A percentile compares a stretch with the other conserved stretches of the same genome.
Conservation (phyloP, 1,140 invertebrate species). For the Calephelis nemesis region DNA sequence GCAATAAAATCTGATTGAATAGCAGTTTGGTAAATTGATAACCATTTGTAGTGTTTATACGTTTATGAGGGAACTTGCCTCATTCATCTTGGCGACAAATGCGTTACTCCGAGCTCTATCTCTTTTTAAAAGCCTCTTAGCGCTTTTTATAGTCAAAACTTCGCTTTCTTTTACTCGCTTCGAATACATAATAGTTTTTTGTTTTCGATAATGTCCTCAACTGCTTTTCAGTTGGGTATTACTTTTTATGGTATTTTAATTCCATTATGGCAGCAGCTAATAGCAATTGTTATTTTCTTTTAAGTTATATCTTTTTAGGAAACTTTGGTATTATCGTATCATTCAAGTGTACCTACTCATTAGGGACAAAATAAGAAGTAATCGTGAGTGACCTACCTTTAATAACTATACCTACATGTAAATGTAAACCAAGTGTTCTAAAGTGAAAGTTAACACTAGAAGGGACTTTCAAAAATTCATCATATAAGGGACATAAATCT, state of each 20-base stretch:
- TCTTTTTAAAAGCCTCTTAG: conserved; percentile 52
- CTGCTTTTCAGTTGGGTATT: conserved; percentile 33
- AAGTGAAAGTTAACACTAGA: too few relatives aligned
- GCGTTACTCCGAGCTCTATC: conserved; percentile 41
- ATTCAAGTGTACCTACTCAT: too few relatives aligned
- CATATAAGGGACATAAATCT: too few relatives aligned
- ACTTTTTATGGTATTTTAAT: conserved; percentile 22
- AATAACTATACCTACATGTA: too few relatives aligned
- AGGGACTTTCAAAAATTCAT: too few relatives aligned
- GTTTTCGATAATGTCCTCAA: conserved; percentile 37
- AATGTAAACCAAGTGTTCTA: too few relatives aligned
- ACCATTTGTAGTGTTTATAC: conserved; percentile 40
- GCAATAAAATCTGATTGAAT: conserved; percentile 24
- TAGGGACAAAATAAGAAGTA: too few relatives aligned
- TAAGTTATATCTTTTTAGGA: not conserved
- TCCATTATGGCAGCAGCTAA: not conserved
- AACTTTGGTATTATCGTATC: too few relatives aligned
- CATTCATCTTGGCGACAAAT: not conserved
- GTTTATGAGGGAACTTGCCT: conserved; percentile 9
- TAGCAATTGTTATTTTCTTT: not conserved
- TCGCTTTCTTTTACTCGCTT: conserved; percentile 43
- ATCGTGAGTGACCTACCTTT: too few relatives aligned
- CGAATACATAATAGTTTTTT: conserved; percentile 56
- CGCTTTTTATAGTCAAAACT: conserved; percentile 63
- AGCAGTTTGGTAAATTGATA: conserved; percentile 33